Base-by-base conservation (phyloP, 2,113 vertebrate species). In the Thalassarche chlororhynchos region DNA sequence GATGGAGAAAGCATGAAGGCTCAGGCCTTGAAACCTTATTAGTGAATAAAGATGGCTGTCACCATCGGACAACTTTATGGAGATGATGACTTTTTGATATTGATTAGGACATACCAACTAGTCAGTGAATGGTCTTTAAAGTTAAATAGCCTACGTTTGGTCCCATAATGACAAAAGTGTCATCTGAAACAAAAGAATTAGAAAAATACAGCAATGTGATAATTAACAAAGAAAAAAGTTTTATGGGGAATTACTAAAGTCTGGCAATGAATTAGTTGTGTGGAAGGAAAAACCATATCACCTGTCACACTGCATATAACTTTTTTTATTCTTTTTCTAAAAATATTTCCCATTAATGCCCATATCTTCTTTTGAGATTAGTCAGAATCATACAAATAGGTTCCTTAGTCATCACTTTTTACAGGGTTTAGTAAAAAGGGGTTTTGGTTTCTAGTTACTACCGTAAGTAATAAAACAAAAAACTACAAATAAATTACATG, bases 21-120 rank as follows among this genome's bases (percentile, higher is more conserved):
- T 66, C 14, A 40, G 14, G 21, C 40, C 18, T 69, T 89, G 46
- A 85, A 85, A 70, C 2, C 2, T 68, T 66, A 9, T 38, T 79
- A 58, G 12, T 34, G 15, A 83, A 65, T 24, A 72, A 9, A 93
- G 6, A 69, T 57, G 46, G 6, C 3, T 8, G 2, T 61, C 21
- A 49, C 2, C 12, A 58, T 19, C 0, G 0, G 31, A 25, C 1
- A 88, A 5, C 9, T n/a, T 77, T 9, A 47, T 25, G 42, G 21
- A 89, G 25, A 28, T 47, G 5, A 38, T 25, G 23, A 49, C 3
- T 57, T 38, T 49, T 34, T 57, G 1, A 23, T 61, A 40, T 15
- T 25, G 12, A 49, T 61, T 42, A 71, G 32, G 19, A 51, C 4
- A 14, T 66, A 28, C 6, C 6, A 74, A 34, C 5, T n/a, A 68